These are phyloP conservation scores for Sphinx pinastri DNA, from an alignment of 2,888 invertebrate genomes.

Conservation along the genomic window DNA sequence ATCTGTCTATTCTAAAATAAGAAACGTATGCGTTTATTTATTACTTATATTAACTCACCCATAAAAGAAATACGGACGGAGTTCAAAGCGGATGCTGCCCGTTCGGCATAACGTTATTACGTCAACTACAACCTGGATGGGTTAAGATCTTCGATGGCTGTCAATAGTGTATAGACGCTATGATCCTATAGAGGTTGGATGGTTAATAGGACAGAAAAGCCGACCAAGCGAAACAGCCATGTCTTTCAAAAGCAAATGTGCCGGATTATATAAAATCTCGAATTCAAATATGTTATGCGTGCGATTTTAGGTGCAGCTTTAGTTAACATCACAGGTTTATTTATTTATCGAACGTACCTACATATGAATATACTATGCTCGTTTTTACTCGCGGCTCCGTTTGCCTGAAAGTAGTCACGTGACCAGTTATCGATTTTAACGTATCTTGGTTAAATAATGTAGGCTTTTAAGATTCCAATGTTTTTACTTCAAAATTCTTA, in stretches of 20 bases:
- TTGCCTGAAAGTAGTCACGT: no score
- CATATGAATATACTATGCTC: not conserved
- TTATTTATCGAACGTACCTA: not conserved
- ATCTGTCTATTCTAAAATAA: constrained; percentile 15
- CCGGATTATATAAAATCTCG: constrained; percentile 8
- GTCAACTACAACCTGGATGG: constrained; percentile 52
- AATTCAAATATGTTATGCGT: not conserved
- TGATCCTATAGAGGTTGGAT: constrained; percentile 56
- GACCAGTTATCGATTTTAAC: no score
- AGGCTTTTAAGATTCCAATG: no score
- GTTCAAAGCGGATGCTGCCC: constrained; percentile 55
- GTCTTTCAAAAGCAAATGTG: constrained; percentile 14
- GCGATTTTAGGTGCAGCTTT: constrained; percentile 5
- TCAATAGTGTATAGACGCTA: constrained; percentile 56
- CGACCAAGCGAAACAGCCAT: constrained; percentile 53
- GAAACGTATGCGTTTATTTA: constrained; percentile 33
- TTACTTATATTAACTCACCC: constrained; percentile 61
- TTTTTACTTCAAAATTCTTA: no score
- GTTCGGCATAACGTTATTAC: constrained; percentile 49
- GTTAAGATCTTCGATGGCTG: constrained; percentile 46
- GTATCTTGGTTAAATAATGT: no score
- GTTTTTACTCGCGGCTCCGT: no score
- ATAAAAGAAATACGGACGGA: constrained; percentile 58
- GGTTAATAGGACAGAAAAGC: constrained; percentile 69
- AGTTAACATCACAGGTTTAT: not conserved